Evolutionary conservation across 2,888 invertebrate species (phyloP).

Genomic region (Octonoba sinensis): DNA sequence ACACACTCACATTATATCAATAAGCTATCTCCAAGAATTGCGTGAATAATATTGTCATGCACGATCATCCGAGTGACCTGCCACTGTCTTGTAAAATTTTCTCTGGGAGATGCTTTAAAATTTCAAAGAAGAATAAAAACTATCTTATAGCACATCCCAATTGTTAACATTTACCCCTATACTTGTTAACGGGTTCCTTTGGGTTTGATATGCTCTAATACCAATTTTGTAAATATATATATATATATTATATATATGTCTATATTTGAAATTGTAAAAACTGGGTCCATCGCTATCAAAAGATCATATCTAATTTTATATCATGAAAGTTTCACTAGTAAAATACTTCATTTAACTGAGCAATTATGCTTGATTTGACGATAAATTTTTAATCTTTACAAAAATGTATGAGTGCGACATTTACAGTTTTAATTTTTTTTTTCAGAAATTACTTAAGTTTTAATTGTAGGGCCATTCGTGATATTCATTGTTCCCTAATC

Average conservation of each 20-base stretch:
- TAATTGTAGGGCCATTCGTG: not conserved
- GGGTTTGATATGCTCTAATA: slow-evolving; percentile 31
- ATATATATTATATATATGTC: slow-evolving; percentile 32
- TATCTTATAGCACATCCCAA: slow-evolving; percentile 25
- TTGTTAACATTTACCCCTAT: slow-evolving; percentile 43
- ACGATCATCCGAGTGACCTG: slow-evolving; percentile 5
- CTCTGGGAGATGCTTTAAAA: slow-evolving; percentile 16
- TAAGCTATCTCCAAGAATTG: not conserved
- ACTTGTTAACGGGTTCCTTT: slow-evolving; percentile 47
- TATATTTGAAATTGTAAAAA: slow-evolving; percentile 32
- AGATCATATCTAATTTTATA: slow-evolving; percentile 25
- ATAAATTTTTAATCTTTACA: too few species aligned
- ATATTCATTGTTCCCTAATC: too few species aligned
- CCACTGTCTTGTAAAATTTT: slow-evolving; percentile 23
- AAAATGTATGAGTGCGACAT: not conserved
- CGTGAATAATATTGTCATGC: slow-evolving; percentile 4
- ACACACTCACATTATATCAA: slow-evolving; percentile 1
- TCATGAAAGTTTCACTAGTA: not conserved
- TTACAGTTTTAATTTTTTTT: not conserved
- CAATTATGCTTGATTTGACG: too few species aligned
- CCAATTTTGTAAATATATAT: slow-evolving; percentile 49
- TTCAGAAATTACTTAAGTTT: not conserved
- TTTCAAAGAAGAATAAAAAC: slow-evolving; percentile 19
- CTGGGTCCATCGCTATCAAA: slow-evolving; percentile 42
- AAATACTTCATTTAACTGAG: slow-evolving; percentile 19